Evolutionary conservation across 2,113 vertebrate genomes (phyloP).

Genomic region (Muscicapa adusta): DNA sequence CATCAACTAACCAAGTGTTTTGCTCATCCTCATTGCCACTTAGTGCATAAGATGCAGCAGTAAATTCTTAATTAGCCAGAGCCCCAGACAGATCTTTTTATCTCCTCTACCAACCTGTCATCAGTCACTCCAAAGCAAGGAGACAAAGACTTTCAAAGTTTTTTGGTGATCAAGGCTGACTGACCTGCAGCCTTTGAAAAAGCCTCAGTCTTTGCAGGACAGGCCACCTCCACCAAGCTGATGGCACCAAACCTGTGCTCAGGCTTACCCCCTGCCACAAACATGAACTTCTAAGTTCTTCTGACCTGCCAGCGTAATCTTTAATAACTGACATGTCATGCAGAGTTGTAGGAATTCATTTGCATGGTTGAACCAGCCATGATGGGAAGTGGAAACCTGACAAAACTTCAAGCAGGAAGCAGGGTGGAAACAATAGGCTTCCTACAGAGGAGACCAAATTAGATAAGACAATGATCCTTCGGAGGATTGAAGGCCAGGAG

Average conservation of each 20-base stretch:
- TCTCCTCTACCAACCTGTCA: background rate
- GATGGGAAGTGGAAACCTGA: background rate
- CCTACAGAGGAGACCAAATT: slow-evolving; percentile 32
- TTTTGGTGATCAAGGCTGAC: background rate
- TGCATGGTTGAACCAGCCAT: background rate
- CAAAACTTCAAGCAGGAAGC: slow-evolving; percentile 39
- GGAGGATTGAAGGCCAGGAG: background rate
- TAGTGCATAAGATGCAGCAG: background rate
- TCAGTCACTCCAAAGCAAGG: background rate
- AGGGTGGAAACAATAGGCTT: slow-evolving; percentile 20
- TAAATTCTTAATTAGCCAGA: background rate
- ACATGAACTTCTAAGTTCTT: background rate
- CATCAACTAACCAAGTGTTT: background rate
- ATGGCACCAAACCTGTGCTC: background rate
- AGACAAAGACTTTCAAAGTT: background rate
- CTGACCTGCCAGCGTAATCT: background rate
- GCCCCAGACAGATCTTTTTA: background rate
- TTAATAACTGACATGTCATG: background rate
- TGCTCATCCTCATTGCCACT: fast-evolving
- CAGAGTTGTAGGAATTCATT: background rate
- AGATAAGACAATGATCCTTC: slow-evolving; percentile 32
- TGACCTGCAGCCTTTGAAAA: background rate
- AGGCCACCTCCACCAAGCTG: background rate
- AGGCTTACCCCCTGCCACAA: background rate
- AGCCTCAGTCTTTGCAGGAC: background rate